Percentiles rank a stretch among this genome's conserved stretches.
Evolutionary conservation across 2,888 invertebrate species (phyloP).

Genomic region (Lymantria monacha): DNA sequence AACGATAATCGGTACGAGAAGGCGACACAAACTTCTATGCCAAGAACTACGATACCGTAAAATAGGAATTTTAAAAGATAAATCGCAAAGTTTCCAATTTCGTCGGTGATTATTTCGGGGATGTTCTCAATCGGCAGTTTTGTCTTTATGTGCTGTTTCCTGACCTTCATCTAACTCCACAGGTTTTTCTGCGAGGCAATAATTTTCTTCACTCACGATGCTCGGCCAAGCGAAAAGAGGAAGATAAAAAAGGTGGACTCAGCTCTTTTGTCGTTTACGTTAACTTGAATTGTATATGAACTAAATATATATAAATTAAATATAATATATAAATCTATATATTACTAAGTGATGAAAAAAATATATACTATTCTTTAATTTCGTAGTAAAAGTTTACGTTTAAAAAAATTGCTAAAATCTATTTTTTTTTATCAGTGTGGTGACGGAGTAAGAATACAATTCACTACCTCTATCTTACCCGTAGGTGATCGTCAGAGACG

Average conservation of each 20-base stretch:
- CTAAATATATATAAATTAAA: slow-evolving; percentile 24
- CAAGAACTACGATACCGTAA: neutral
- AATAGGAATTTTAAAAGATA: slow-evolving; percentile 20
- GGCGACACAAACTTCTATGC: too few relatives aligned
- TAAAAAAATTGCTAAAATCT: too few relatives aligned
- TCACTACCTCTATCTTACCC: too few relatives aligned
- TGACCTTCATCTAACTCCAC: slow-evolving; percentile 54
- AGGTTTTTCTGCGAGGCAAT: slow-evolving; percentile 61
- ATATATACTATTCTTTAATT: too few relatives aligned
- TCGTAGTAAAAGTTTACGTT: too few relatives aligned
- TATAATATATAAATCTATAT: neutral
- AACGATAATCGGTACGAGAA: too few relatives aligned
- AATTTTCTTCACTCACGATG: slow-evolving; percentile 63
- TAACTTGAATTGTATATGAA: slow-evolving; percentile 39
- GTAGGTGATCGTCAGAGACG: too few relatives aligned
- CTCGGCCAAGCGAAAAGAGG: slow-evolving; percentile 64
- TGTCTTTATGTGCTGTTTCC: slow-evolving; percentile 57
- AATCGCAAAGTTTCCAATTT: slow-evolving; percentile 24
- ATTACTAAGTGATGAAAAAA: too few relatives aligned
- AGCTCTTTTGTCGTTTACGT: slow-evolving; percentile 56
- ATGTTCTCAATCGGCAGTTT: slow-evolving; percentile 50
- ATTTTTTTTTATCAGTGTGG: too few relatives aligned
- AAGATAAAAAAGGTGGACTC: slow-evolving; percentile 69
- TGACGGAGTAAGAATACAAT: too few relatives aligned
- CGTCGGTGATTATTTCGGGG: slow-evolving; percentile 42